phyloP scores from a whole-genome alignment of 2,797 vertebrate genomes.

The Gallinago stenura region DNA sequence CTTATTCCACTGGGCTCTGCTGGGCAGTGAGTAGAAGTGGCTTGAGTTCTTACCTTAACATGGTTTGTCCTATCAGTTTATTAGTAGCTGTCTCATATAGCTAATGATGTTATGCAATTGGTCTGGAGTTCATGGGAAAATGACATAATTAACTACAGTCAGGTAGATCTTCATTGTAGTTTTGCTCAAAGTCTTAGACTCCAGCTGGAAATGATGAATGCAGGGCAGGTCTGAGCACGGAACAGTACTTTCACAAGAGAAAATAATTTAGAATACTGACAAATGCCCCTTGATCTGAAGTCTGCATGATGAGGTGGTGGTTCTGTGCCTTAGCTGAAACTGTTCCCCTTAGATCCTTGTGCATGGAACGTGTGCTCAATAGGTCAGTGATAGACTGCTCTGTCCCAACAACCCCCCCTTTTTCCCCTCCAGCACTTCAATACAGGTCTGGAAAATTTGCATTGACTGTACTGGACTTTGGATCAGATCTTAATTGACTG shows the following conservation, averaged over 20 bases:
- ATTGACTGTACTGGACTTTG: neutral
- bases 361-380: neutral
- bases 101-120: neutral
- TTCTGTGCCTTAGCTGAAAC: neutral
- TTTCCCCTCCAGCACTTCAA: neutral
- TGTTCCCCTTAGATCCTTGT: fast-evolving
- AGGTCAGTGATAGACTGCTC: neutral
- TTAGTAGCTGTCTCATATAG: neutral
- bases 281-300: neutral
- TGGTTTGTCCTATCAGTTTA: neutral
- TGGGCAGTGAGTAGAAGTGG: neutral
- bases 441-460: neutral
- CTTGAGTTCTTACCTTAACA: neutral
- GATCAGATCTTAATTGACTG: neutral
- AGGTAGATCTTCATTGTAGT: neutral
- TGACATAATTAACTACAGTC: neutral
- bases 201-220: neutral
- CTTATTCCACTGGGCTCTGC: neutral
- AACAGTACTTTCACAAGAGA: neutral
- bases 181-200: neutral
- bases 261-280: neutral
- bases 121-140: neutral
- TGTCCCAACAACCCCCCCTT: neutral
- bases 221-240: neutral
- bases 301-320: neutral